Conservation (phyloP, 2,797 vertebrate species). For the Dryobates pubescens region DNA sequence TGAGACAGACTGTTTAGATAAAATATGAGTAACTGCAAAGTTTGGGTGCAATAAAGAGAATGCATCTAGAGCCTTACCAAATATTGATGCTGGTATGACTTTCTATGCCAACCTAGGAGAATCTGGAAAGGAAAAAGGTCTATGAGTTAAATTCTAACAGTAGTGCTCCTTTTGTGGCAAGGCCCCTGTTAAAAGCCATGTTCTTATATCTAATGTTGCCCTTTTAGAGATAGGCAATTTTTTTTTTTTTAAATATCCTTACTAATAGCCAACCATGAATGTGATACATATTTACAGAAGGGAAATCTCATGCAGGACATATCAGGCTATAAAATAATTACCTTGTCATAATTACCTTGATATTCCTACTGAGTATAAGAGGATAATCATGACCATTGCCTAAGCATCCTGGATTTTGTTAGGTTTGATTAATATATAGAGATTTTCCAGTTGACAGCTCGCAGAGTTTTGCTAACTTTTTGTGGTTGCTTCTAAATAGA, state of each 20-base stretch:
- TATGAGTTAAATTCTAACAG: neutral
- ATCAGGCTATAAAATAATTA: neutral
- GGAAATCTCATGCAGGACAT: neutral
- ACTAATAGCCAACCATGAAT: neutral
- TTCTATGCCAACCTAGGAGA: neutral
- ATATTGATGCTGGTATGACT: neutral
- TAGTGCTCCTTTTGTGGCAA: neutral
- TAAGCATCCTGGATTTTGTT: neutral
- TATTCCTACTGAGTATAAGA: neutral
- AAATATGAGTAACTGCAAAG: neutral
- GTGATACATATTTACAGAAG: fast-evolving
- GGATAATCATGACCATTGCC: neutral
- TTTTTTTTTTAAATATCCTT: neutral
- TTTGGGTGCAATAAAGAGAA: neutral
- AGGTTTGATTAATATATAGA: neutral
- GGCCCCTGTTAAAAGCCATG: neutral
- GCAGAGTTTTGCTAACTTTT: neutral
- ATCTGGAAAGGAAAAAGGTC: neutral
- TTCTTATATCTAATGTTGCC: neutral
- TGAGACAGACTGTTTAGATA: neutral
- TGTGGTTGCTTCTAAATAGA: neutral
- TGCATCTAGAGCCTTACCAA: neutral
- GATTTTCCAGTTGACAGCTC: neutral
- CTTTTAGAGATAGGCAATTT: neutral
- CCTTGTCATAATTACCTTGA: neutral